Percentiles rank a stretch among this genome's conserved stretches.
These are phyloP conservation scores for Periophthalmus modestus DNA, from an alignment of 2,113 vertebrate genomes.

Conservation along the genomic window DNA sequence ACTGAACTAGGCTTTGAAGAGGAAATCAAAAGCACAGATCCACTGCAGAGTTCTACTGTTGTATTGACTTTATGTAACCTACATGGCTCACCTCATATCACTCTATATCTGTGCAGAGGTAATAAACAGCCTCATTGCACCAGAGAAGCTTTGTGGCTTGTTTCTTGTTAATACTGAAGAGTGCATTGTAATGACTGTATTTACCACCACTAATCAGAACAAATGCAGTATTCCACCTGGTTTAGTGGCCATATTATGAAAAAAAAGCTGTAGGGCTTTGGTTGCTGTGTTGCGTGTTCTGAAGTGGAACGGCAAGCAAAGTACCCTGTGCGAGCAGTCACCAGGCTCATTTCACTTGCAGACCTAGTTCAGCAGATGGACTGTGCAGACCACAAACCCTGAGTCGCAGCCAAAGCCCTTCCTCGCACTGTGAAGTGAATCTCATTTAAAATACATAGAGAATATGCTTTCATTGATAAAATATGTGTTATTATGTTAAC, in stretches of 20 bases:
- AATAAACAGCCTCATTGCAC: not conserved
- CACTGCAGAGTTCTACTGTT: conserved; percentile 56
- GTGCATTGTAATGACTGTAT: not conserved
- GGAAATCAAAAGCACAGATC: conserved; percentile 51
- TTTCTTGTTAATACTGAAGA: not conserved
- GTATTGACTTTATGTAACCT: conserved; percentile 57
- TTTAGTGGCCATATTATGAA: too few relatives aligned
- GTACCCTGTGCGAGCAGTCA: too few relatives aligned
- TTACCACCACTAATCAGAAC: not conserved
- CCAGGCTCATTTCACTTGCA: too few relatives aligned
- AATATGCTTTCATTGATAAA: too few relatives aligned
- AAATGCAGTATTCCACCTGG: too few relatives aligned
- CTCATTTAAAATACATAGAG: too few relatives aligned
- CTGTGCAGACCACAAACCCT: not conserved
- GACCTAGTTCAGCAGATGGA: not conserved
- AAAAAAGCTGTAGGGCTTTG: too few relatives aligned
- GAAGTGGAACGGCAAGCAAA: too few relatives aligned
- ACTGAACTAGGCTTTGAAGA: conserved; percentile 48
- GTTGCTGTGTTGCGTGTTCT: too few relatives aligned
- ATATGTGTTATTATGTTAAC: too few relatives aligned
- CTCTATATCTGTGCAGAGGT: not conserved
- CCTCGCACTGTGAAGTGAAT: too few relatives aligned
- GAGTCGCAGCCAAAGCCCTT: not conserved
- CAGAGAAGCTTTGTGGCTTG: not conserved
- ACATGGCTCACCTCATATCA: conserved; percentile 23